Percentiles rank a stretch among this genome's conserved stretches.
Evolutionary conservation across 2,797 vertebrate genomes (phyloP).

Genomic region (Sphenopsis melanotis): DNA sequence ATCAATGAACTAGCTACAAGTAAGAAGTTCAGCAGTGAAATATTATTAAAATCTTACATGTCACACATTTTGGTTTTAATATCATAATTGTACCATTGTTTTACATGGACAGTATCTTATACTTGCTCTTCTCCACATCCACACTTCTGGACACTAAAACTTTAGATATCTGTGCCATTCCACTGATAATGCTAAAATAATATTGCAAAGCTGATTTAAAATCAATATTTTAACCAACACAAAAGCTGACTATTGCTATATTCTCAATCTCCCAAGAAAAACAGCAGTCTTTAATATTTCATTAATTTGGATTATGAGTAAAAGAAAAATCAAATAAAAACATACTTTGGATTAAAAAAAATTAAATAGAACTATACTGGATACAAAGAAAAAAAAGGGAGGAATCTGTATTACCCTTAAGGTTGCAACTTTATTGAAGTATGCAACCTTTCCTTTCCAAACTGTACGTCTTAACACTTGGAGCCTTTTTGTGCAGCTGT

Average conservation of each 20-base stretch:
- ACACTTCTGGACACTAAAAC: background rate
- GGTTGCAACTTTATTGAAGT: background rate
- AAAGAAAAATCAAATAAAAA: background rate
- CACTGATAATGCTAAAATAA: background rate
- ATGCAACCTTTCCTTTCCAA: background rate
- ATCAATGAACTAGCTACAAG: background rate
- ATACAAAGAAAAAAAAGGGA: background rate
- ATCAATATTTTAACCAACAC: background rate
- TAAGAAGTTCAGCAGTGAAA: background rate
- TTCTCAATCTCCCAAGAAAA: background rate
- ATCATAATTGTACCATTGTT: background rate
- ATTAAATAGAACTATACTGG: background rate
- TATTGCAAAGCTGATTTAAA: background rate
- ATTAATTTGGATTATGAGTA: background rate
- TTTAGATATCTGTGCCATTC: background rate
- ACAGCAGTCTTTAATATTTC: background rate
- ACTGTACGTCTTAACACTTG: background rate
- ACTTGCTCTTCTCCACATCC: background rate
- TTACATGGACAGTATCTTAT: background rate
- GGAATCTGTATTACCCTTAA: background rate
- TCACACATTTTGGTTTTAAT: background rate
- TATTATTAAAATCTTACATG: background rate
- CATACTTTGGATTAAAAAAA: background rate
- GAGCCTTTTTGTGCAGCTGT: background rate
- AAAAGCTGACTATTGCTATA: background rate